phyloP scores from a whole-genome alignment of 2,797 vertebrate species.

The Setipinna tenuifilis region DNA sequence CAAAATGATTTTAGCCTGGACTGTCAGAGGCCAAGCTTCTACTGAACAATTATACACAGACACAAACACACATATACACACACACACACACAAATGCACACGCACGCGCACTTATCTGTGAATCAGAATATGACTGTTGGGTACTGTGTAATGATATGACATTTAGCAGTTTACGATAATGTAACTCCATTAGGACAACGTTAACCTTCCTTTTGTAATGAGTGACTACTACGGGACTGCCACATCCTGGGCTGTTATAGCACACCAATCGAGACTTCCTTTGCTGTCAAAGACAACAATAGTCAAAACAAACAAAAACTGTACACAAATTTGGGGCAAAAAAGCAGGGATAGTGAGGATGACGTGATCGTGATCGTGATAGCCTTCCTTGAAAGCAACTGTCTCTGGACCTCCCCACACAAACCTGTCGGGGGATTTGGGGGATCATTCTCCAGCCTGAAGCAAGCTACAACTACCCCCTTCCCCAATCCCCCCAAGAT shows the following conservation, averaged over 20 bases:
- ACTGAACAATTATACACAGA: background rate
- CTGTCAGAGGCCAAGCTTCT: background rate
- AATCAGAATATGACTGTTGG: constrained; percentile 21
- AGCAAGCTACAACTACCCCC: background rate
- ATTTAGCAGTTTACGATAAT: constrained; percentile 13
- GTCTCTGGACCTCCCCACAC: background rate
- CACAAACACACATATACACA: background rate
- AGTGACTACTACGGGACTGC: background rate
- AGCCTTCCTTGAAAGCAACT: background rate
- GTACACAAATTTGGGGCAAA: background rate
- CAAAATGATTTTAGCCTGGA: background rate
- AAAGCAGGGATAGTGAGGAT: background rate
- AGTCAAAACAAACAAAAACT: background rate
- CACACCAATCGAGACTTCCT: constrained; percentile 17
- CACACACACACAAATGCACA: background rate
- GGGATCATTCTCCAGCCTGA: background rate
- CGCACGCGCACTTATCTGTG: constrained; percentile 7
- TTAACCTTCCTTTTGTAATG: constrained; percentile 3
- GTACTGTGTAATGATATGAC: constrained; percentile 6
- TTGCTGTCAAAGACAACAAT: background rate
- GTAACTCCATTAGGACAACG: background rate
- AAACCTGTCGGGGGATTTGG: too few species aligned
- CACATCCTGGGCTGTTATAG: background rate
- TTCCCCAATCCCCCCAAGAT: background rate
- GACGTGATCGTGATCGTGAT: background rate